Evolutionary conservation across 2,113 vertebrate species (phyloP).

Genomic region (Epinephelus lanceolatus): DNA sequence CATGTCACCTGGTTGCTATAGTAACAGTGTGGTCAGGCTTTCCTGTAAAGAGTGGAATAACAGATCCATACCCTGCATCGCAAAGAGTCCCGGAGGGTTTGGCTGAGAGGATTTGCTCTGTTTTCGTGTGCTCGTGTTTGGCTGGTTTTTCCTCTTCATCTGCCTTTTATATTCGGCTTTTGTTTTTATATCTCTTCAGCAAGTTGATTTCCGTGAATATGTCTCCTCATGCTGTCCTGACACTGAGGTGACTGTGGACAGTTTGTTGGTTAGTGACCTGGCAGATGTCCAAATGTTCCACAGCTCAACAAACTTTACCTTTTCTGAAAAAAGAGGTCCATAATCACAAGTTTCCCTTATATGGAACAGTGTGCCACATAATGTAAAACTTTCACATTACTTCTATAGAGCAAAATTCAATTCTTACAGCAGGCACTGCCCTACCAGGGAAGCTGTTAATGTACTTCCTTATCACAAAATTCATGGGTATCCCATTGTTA

Average conservation of each 20-base stretch:
- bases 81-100: slow-evolving; percentile 20
- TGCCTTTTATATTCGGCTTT: not conserved
- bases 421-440: not conserved
- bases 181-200: slow-evolving; percentile 2
- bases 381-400: not conserved
- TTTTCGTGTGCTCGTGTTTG: slow-evolving; percentile 26
- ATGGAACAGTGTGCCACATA: not conserved
- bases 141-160: slow-evolving; percentile 2
- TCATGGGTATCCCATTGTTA: not conserved
- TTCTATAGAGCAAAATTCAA: not conserved
- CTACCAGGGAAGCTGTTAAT: not conserved
- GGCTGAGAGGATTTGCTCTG: not conserved
- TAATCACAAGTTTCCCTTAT: not conserved
- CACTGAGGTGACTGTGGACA: not conserved
- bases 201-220: not conserved
- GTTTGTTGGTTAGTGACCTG: not conserved
- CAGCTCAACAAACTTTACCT: not conserved
- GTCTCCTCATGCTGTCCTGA: not conserved
- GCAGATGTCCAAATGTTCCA: not conserved
- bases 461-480: slow-evolving; percentile 7
- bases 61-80: slow-evolving; percentile 49
- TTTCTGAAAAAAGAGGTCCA: not conserved
- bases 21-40: slow-evolving; percentile 50
- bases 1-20: slow-evolving; percentile 67
- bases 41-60: slow-evolving; percentile 62